These are phyloP conservation scores for Lucinisca nassula DNA, from an alignment of 2,888 invertebrate species.

Conservation along the genomic window DNA sequence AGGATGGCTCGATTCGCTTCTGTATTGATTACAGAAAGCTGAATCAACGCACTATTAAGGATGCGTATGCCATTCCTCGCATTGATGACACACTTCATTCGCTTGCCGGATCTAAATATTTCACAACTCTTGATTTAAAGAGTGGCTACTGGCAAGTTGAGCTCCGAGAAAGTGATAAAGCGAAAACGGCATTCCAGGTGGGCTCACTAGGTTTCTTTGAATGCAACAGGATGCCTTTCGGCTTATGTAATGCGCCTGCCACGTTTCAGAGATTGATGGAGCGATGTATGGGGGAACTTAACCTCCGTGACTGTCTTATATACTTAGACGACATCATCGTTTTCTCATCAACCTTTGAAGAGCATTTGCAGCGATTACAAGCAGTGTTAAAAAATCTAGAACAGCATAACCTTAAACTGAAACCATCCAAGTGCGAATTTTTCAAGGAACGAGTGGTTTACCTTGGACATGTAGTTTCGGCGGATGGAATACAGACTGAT, in stretches of 20 bases:
- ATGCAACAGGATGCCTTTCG: too few relatives aligned
- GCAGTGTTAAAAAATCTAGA: too few relatives aligned
- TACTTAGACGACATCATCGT: too few relatives aligned
- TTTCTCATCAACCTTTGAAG: too few relatives aligned
- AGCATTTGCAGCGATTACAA: too few relatives aligned
- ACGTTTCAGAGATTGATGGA: conserved; percentile 43
- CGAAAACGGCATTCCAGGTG: conserved; percentile 38
- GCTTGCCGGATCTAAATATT: conserved; percentile 26
- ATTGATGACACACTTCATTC: too few relatives aligned
- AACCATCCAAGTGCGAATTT: too few relatives aligned
- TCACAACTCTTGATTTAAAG: too few relatives aligned
- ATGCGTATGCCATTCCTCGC: too few relatives aligned
- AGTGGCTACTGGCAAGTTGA: too few relatives aligned
- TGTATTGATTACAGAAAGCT: conserved; percentile 36
- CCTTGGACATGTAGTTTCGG: conserved; percentile 31
- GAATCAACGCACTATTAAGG: conserved; percentile 27
- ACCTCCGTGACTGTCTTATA: conserved; percentile 38
- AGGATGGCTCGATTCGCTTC: conserved; percentile 33
- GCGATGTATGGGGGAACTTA: conserved; percentile 39
- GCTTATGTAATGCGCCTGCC: too few relatives aligned
- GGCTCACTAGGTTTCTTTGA: too few relatives aligned
- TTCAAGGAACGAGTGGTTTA: conserved; percentile 26
- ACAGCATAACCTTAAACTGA: conserved; percentile 19
- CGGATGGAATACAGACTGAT: conserved; percentile 25
- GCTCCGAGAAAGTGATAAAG: conserved; percentile 22